Evolutionary conservation across 2,888 invertebrate genomes (phyloP).

Genomic region (Drosophila falleni): DNA sequence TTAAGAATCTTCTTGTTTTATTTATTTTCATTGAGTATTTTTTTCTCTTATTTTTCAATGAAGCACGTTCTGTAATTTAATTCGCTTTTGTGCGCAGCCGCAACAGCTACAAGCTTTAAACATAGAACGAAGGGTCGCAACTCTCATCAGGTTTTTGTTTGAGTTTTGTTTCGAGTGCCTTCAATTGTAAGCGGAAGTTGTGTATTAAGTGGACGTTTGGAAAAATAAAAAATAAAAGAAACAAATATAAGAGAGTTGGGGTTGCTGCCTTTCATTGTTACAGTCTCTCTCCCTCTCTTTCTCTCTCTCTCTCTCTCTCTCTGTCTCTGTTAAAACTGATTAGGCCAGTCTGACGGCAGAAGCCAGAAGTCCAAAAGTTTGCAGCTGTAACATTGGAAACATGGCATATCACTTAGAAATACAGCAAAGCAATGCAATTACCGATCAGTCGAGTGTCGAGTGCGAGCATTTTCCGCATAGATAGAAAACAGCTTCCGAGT

Average conservation of each 20-base stretch:
- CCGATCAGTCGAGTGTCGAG: constrained; percentile 34
- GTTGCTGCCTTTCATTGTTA: constrained; percentile 20
- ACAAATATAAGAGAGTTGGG: constrained; percentile 4
- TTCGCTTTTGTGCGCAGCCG: constrained; percentile 76
- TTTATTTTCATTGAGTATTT: constrained; percentile 36
- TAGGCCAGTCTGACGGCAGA: constrained; percentile 3
- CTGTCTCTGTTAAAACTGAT: constrained; percentile 23
- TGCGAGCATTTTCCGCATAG: constrained; percentile 36
- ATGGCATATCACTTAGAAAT: constrained; percentile 73
- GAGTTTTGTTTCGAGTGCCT: constrained; percentile 54
- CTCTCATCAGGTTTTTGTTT: constrained; percentile 60
- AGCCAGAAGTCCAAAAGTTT: constrained; percentile 12
- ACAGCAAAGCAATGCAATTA: constrained; percentile 71
- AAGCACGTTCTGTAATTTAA: constrained; percentile 79
- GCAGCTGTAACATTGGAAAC: constrained; percentile 42
- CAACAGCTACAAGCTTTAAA: constrained; percentile 42
- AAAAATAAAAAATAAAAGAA: constrained; percentile 13
- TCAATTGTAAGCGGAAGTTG: constrained; percentile 77
- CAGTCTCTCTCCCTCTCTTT: background rate
- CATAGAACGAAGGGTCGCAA: constrained; percentile 48
- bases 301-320: background rate
- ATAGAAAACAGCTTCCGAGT: constrained; percentile 67
- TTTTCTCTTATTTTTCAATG: constrained; percentile 28
- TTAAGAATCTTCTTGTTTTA: constrained; percentile 25
- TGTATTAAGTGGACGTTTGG: constrained; percentile 71